Evolutionary conservation across 2,888 invertebrate species (phyloP).

Genomic region (Lithophane semibrunnea): DNA sequence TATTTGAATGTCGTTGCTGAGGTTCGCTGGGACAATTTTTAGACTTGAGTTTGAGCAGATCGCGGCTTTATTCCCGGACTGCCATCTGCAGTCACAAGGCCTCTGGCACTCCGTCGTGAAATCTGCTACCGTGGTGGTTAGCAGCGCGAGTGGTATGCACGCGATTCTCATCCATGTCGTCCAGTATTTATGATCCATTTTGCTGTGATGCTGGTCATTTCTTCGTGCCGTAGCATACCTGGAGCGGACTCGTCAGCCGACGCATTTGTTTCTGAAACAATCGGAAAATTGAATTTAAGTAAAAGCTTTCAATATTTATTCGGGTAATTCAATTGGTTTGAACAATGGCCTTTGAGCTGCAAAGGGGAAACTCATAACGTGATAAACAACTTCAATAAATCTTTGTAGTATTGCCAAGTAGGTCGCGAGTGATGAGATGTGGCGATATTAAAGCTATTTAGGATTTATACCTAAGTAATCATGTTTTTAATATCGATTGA

Average conservation of each 20-base stretch:
- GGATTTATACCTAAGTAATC: too few species aligned
- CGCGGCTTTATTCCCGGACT: conserved; percentile 95
- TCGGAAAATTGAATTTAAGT: conserved; percentile 54
- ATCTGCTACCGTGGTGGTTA: conserved; percentile 85
- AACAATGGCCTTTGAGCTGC: conserved; percentile 43
- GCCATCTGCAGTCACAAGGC: conserved; percentile 96
- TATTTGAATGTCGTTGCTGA: conserved; percentile 93
- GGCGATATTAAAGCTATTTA: not conserved
- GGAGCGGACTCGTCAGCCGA: conserved; percentile 74
- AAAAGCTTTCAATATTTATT: conserved; percentile 52
- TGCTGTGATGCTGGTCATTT: conserved; percentile 86
- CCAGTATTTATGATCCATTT: conserved; percentile 89
- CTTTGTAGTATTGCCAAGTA: conserved; percentile 30
- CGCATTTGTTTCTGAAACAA: conserved; percentile 87
- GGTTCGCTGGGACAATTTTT: conserved; percentile 92
- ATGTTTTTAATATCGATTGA: not conserved
- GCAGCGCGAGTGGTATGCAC: conserved; percentile 78
- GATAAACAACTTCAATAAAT: conserved; percentile 57
- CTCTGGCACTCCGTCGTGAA: conserved; percentile 92
- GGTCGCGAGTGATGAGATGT: not conserved
- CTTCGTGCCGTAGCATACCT: conserved; percentile 87
- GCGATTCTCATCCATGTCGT: conserved; percentile 86
- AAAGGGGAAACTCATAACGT: conserved; percentile 64
- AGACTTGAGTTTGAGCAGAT: conserved; percentile 94
- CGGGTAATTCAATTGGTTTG: conserved; percentile 40